Evolutionary conservation across 2,888 invertebrate genomes (phyloP).

Genomic region (Pseudolycoriella hygida): DNA sequence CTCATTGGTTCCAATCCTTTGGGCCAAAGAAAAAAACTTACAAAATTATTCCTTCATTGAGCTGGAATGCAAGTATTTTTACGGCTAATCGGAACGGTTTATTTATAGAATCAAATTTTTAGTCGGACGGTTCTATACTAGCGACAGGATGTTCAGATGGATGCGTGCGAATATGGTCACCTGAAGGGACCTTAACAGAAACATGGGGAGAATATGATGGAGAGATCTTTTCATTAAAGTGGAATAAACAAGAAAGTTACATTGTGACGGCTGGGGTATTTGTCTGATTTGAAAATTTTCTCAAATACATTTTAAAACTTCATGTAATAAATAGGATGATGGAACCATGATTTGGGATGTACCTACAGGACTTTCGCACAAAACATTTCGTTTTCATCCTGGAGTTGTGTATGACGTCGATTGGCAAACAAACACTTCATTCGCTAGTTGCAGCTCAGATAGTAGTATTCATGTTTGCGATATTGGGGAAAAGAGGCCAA

Average conservation of each 20-base stretch:
- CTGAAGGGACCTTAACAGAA: constrained; percentile 81
- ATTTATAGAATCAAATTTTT: constrained; percentile 19
- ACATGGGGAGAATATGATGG: constrained; percentile 97
- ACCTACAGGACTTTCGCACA: constrained; percentile 89
- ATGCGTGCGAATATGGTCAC: constrained; percentile 96
- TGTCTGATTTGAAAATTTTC: neutral
- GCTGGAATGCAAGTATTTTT: neutral
- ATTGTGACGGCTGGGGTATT: constrained; percentile 86
- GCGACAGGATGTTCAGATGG: constrained; percentile 99
- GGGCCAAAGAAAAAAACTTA: no score
- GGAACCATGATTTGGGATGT: constrained; percentile 99
- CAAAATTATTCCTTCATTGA: no score
- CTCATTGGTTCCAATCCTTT: no score
- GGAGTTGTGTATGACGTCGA: constrained; percentile 98
- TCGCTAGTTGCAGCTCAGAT: constrained; percentile 98
- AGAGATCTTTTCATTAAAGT: constrained; percentile 96
- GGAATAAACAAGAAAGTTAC: constrained; percentile 97
- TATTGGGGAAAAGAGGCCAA: constrained; percentile 67
- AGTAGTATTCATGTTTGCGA: constrained; percentile 97
- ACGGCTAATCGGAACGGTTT: neutral
- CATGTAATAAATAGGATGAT: constrained; percentile 33
- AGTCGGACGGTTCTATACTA: constrained; percentile 81
- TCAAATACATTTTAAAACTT: no score
- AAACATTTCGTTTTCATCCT: constrained; percentile 94
- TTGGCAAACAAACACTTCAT: constrained; percentile 90